A percentile compares a stretch with the other conserved stretches of the same genome.
Conservation (phyloP, 2,113 vertebrate genomes). For the Oostethus manadensis region DNA sequence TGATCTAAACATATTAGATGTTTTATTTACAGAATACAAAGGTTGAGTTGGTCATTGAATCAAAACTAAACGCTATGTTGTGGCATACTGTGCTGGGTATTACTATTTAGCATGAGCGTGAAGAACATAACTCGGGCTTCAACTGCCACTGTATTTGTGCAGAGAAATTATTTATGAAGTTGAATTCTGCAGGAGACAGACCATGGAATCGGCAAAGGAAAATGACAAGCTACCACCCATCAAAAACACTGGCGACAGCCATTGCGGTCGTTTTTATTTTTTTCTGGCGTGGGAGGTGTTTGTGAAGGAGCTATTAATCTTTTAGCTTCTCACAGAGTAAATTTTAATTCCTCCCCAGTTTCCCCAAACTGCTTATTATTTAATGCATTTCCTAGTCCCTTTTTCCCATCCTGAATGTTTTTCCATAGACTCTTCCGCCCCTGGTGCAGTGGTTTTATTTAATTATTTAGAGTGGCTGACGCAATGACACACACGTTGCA, state of each 20-base stretch:
- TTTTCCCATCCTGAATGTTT: conserved; percentile 13
- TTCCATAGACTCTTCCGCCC: not conserved
- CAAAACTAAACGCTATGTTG: not conserved
- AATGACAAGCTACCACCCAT: not conserved
- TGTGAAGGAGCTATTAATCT: conserved; percentile 56
- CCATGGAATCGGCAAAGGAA: not conserved
- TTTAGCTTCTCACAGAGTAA: conserved; percentile 58
- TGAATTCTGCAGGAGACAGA: not conserved
- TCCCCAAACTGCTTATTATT: conserved; percentile 62
- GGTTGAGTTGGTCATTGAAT: not conserved
- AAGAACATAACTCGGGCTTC: not conserved
- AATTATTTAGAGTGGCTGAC: conserved; percentile 58
- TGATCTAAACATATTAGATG: not conserved
- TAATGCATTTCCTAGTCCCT: conserved; percentile 32
- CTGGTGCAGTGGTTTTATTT: conserved; percentile 27
- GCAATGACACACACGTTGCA: conserved; percentile 16
- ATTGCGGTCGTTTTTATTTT: not conserved
- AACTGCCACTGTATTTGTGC: not conserved
- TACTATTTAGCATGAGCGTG: not conserved
- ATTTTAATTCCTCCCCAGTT: conserved; percentile 16
- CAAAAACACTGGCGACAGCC: not conserved
- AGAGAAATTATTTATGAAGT: not conserved
- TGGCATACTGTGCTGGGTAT: no score
- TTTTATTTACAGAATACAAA: no score
- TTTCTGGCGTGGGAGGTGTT: not conserved